Percentiles rank a stretch among this genome's conserved stretches.
Evolutionary conservation across 2,888 invertebrate species (phyloP).

Genomic region (Gymnosoma rotundatum): DNA sequence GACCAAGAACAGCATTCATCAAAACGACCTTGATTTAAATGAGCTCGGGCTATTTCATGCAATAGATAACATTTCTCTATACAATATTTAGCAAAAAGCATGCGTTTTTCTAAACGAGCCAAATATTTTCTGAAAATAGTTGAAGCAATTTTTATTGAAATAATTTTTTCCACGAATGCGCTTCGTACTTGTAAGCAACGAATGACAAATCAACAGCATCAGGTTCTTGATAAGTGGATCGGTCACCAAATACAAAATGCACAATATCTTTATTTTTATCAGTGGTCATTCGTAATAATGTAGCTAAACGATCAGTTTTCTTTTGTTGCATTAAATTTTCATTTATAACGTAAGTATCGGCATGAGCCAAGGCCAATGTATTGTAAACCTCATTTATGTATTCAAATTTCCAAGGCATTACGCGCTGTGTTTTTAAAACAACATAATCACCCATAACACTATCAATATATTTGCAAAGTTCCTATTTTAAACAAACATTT

Average conservation of each 20-base stretch:
- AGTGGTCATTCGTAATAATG: conserved; percentile 72
- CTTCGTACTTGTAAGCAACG: conserved; percentile 74
- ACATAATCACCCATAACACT: conserved; percentile 79
- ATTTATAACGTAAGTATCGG: conserved; percentile 75
- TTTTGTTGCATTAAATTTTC: conserved; percentile 57
- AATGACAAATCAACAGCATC: conserved; percentile 73
- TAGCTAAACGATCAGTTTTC: conserved; percentile 65
- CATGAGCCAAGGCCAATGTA: conserved; percentile 78
- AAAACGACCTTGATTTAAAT: conserved; percentile 75
- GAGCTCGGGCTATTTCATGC: conserved; percentile 76
- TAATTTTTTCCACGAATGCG: neutral
- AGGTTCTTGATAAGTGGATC: conserved; percentile 73
- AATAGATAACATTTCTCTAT: conserved; percentile 77
- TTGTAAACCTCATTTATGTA: conserved; percentile 81
- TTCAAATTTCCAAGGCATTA: conserved; percentile 81
- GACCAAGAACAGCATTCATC: conserved; percentile 75
- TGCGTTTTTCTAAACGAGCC: conserved; percentile 73
- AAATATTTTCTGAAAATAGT: conserved; percentile 72
- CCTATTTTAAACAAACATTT: conserved; percentile 70
- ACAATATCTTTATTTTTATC: conserved; percentile 75
- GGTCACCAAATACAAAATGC: conserved; percentile 78
- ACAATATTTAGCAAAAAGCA: conserved; percentile 74
- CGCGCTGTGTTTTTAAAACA: conserved; percentile 78
- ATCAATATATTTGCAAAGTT: conserved; percentile 76
- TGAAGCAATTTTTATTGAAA: neutral